These are phyloP conservation scores for Pelusios castaneus DNA, from an alignment of 2,113 vertebrate genomes.

Conservation along the genomic window DNA sequence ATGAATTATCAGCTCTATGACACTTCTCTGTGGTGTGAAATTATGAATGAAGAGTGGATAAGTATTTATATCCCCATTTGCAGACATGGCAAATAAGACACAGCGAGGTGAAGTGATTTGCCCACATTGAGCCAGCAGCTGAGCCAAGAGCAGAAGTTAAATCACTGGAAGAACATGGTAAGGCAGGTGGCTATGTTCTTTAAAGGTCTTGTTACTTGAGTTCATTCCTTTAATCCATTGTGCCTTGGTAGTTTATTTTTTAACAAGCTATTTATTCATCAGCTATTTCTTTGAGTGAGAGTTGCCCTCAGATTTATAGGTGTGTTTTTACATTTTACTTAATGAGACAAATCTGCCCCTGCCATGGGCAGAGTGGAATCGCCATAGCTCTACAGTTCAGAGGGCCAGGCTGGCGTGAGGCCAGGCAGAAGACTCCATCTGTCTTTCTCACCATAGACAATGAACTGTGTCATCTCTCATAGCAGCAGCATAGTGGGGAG, in stretches of 20 bases:
- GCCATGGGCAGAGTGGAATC: not conserved
- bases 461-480: not conserved
- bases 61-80: not conserved
- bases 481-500: conserved; percentile 27
- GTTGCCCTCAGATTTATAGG: not conserved
- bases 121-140: not conserved
- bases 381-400: not conserved
- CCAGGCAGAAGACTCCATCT: not conserved
- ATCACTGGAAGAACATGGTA: not conserved
- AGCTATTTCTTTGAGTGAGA: not conserved
- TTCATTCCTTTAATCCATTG: not conserved
- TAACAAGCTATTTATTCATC: not conserved
- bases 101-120: not conserved
- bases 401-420: not conserved
- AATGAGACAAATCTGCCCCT: not conserved
- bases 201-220: not conserved
- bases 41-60: not conserved
- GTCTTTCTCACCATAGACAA: not conserved
- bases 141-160: not conserved
- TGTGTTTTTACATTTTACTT: not conserved
- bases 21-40: rapidly evolving
- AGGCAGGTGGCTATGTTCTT: not conserved
- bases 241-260: not conserved
- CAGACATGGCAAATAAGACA: not conserved
- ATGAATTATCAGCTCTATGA: not conserved